Base-by-base conservation (phyloP, 2,888 invertebrate species). In the Timandra comae region DNA sequence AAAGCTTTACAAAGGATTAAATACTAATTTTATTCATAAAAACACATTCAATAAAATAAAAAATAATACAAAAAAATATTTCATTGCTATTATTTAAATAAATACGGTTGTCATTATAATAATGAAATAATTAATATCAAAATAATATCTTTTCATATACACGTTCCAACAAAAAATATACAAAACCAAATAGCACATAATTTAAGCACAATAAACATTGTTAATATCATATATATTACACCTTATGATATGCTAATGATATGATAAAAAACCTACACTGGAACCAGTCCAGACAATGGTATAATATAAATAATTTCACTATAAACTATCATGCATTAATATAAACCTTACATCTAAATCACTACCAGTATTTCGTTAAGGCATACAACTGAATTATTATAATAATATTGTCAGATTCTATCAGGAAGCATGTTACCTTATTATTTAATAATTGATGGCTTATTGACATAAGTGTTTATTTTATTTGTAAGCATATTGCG, bases 211-310 rank as follows among this genome's bases (percentile, higher is more conserved):
- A n/a, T n/a, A n/a, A n/a, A n/a, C n/a, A n/a, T n/a, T n/a, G n/a
- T n/a, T n/a, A n/a, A n/a, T n/a, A n/a, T n/a, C n/a, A n/a, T n/a
- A 36, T 50, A 58, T 55, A 63, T 55, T 64, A 68, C 64, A 70
- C 43, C 66, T 73, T 72, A 78, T 77, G 80, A 81, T 82, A 81
- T 81, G 80, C 73, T 78, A 79, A 78, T 76, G 84, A 82, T 84
- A 84, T 84, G 84, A 82, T 80, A 79, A 67, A 84, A 82, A 81
- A 77, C 72, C 76, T 81, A 79, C 72, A 72, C 75, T 76, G 75
- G 76, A 50, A 61, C 74, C 76, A 71, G 74, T 22, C 76, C 79
- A 78, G 74, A 60, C 52, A 55, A 49, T 24, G 10, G 8, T 24
- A 10, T 24, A 11, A 24, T 11, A 24, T 58, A 51, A 38, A 46